Percentiles rank a stretch among this genome's conserved stretches.
Conservation (phyloP, 2,113 vertebrate species). For the Craseonycteris thonglongyai region DNA sequence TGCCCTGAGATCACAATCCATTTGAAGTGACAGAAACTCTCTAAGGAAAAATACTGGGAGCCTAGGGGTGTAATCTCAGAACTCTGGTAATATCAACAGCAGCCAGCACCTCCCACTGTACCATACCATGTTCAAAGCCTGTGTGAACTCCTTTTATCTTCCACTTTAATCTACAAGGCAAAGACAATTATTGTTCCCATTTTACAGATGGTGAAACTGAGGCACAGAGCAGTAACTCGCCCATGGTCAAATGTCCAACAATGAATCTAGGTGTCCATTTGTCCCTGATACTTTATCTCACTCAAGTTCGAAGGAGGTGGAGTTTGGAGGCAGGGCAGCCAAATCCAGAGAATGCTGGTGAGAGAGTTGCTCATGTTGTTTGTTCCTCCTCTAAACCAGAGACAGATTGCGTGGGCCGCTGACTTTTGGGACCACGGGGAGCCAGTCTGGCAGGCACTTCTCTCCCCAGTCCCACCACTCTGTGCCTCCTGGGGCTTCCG, state of each 20-base stretch:
- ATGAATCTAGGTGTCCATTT: background rate
- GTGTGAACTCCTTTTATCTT: background rate
- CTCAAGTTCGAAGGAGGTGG: background rate
- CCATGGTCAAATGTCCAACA: background rate
- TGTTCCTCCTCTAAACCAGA: background rate
- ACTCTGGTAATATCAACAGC: background rate
- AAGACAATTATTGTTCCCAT: background rate
- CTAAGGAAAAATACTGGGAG: background rate
- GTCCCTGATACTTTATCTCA: background rate
- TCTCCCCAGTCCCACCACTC: background rate
- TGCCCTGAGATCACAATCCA: background rate
- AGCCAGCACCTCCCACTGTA: background rate
- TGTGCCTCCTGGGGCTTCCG: background rate
- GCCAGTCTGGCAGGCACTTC: background rate
- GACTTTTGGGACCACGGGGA: background rate
- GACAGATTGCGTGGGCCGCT: background rate
- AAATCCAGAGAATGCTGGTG: background rate
- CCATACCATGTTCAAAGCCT: background rate
- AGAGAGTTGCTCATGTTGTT: background rate
- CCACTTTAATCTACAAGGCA: background rate
- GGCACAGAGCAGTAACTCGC: background rate
- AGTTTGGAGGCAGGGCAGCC: background rate
- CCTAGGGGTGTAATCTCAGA: background rate
- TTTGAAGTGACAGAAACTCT: background rate
- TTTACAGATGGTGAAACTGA: background rate